These are phyloP conservation scores for Python bivittatus DNA, from an alignment of 2,113 vertebrate species.

Conservation along the genomic window DNA sequence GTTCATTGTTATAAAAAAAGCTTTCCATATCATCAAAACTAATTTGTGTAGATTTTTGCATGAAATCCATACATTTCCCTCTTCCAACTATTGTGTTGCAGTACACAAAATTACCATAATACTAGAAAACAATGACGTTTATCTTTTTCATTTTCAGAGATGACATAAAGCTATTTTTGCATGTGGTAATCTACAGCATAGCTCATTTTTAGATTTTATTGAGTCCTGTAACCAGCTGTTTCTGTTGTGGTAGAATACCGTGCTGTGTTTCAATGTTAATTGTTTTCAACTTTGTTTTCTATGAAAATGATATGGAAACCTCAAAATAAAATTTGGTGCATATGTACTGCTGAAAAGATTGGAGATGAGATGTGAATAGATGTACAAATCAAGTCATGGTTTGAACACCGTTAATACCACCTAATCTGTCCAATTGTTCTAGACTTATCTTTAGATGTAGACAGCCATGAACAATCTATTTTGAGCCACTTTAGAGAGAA, in stretches of 20 bases:
- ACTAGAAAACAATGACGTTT: conserved; percentile 79
- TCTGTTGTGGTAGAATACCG: conserved; percentile 89
- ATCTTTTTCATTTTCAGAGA: conserved; percentile 85
- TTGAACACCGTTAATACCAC: conserved; percentile 85
- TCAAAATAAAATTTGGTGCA: conserved; percentile 91
- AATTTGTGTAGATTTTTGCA: conserved; percentile 84
- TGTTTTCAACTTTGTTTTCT: conserved; percentile 91
- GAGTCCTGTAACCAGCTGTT: conserved; percentile 91
- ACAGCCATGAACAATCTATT: conserved; percentile 89
- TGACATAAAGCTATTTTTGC: conserved; percentile 85
- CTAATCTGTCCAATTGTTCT: conserved; percentile 87
- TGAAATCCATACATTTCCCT: conserved; percentile 78
- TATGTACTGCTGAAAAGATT: conserved; percentile 90
- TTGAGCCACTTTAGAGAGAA: conserved; percentile 91
- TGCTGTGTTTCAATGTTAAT: conserved; percentile 94
- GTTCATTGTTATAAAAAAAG: conserved; percentile 89
- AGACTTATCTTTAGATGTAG: conserved; percentile 86
- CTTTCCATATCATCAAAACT: conserved; percentile 88
- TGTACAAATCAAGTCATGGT: conserved; percentile 86
- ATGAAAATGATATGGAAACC: conserved; percentile 90
- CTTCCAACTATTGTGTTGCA: conserved; percentile 81
- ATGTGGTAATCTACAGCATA: conserved; percentile 95
- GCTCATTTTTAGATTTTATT: conserved; percentile 95
- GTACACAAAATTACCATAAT: conserved; percentile 86
- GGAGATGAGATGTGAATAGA: conserved; percentile 83